These are phyloP conservation scores for Microcebus murinus DNA, from an alignment of 2,113 vertebrate species.

Conservation along the genomic window DNA sequence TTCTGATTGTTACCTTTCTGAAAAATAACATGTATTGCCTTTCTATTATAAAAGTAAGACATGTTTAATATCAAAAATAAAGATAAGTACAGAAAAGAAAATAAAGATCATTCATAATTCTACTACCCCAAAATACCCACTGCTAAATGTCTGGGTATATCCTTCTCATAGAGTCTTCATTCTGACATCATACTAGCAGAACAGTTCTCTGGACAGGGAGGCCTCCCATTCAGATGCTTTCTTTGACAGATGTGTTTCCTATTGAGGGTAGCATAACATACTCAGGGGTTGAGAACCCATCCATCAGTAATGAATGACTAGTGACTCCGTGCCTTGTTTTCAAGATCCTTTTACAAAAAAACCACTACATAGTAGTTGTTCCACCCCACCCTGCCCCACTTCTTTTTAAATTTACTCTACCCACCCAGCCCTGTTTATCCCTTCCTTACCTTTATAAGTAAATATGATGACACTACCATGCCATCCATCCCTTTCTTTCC, in stretches of 20 bases:
- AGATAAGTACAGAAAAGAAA: conserved; percentile 41
- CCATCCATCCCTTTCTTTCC: not conserved
- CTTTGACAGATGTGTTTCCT: not conserved
- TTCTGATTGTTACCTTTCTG: conserved; percentile 5
- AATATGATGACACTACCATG: fast-evolving
- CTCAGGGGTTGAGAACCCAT: not conserved
- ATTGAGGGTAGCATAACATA: not conserved
- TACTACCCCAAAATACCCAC: not conserved
- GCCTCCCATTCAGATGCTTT: not conserved
- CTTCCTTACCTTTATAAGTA: not conserved
- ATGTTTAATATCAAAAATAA: conserved; percentile 21
- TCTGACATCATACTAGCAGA: not conserved
- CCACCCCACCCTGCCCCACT: not conserved
- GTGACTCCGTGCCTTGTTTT: not conserved
- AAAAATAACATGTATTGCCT: conserved; percentile 27
- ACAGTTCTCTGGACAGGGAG: not conserved
- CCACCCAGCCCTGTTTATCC: not conserved
- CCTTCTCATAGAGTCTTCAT: not conserved
- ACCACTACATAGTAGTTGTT: not conserved
- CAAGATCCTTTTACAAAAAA: not conserved
- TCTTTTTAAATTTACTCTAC: not conserved
- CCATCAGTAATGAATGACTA: not conserved
- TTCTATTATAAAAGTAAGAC: conserved; percentile 7
- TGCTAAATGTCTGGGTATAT: not conserved
- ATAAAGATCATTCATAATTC: conserved; percentile 17